phyloP scores from a whole-genome alignment of 2,797 vertebrate genomes.

The Lophotriccus pileatus region DNA sequence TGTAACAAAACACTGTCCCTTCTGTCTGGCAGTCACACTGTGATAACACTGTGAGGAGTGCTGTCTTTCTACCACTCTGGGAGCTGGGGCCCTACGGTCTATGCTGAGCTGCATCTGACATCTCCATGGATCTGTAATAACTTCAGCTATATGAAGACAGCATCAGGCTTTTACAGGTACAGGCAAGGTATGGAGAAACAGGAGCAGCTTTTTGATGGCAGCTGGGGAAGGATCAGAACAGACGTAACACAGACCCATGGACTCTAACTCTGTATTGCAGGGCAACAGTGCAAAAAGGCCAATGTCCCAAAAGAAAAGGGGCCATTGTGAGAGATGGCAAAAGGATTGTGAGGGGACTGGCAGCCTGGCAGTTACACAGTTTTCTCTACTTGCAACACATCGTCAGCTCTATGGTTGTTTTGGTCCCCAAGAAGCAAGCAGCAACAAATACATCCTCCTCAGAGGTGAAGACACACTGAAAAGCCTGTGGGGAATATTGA shows the following conservation, averaged over 20 bases:
- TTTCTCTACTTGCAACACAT: neutral
- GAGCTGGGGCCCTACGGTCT: neutral
- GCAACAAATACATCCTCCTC: neutral
- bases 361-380: neutral
- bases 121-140: neutral
- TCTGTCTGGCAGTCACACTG: neutral
- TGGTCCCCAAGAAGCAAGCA: neutral
- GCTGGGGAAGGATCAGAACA: neutral
- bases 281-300: neutral
- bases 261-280: neutral
- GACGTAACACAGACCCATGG: fast-evolving
- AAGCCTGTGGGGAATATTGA: neutral
- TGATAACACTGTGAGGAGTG: fast-evolving
- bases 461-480: neutral
- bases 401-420: neutral
- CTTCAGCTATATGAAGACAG: neutral
- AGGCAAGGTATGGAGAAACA: neutral
- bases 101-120: neutral
- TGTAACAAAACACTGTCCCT: neutral
- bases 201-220: neutral
- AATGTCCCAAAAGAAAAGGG: neutral
- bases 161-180: neutral
- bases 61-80: neutral
- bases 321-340: neutral
- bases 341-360: neutral